A percentile compares a stretch with the other conserved stretches of the same genome.
phyloP scores from a whole-genome alignment of 2,797 vertebrate species.

The Mus minutoides region DNA sequence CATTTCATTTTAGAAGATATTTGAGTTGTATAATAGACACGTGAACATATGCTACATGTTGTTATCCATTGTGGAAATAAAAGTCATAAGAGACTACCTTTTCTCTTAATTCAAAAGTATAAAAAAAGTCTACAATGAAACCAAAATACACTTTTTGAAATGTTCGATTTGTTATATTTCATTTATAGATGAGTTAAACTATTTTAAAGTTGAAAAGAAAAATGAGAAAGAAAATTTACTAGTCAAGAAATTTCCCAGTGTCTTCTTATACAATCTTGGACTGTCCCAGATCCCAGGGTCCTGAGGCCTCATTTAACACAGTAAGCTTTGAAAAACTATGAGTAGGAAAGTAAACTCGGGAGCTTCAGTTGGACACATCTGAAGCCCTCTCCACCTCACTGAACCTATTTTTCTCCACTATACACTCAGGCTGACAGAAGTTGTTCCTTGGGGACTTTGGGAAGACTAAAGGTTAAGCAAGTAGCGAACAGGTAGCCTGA shows the following conservation, averaged over 20 bases:
- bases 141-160: conserved; percentile 37
- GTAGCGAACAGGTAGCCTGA: neutral
- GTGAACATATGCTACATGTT: neutral
- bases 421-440: neutral
- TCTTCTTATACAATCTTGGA: neutral
- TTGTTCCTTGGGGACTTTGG: neutral
- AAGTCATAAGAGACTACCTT: neutral
- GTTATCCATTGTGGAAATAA: neutral
- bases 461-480: neutral
- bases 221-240: neutral
- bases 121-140: neutral
- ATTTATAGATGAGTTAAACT: neutral
- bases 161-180: neutral
- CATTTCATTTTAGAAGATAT: neutral
- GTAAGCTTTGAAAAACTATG: neutral
- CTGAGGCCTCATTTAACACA: neutral
- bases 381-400: neutral
- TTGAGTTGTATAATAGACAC: neutral
- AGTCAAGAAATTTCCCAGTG: neutral
- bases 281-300: neutral
- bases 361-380: neutral
- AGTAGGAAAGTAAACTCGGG: neutral
- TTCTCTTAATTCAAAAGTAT: neutral
- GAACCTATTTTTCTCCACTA: conserved; percentile 13
- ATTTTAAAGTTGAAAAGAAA: neutral